Evolutionary conservation across 2,797 vertebrate species (phyloP), one percentile per base, ranked within the genome.

Genomic region (Carapus acus): DNA sequence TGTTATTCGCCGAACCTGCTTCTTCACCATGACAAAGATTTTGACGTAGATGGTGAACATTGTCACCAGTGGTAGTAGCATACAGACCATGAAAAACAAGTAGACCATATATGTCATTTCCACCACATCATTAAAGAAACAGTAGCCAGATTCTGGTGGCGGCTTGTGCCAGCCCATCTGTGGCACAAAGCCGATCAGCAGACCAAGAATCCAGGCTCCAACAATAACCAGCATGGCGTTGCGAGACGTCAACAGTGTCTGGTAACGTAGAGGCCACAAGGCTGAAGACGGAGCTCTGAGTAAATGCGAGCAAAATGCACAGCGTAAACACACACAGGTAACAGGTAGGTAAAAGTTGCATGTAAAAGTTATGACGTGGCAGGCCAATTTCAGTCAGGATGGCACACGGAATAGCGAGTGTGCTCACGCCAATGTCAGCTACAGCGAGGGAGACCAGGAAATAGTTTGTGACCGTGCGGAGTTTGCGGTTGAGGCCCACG

Each of bases 241-340:
- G 8, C 82, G 77, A 2, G 85, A 57, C 0, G 87, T 88, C 85
- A 90, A 85, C 46, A 88, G 70, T 7, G 47, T 58, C 18, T 74
- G 77, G 77, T 91, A 90, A 13, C 76, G 86, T 55, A 90, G 84
- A 2, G 89, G 89, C 83, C 85, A 79, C 62, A 91, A 88, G 68
- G 68, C 89, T 89, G 63, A 91, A 89, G 70, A 90, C 90, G 65
- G 90, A 91, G 71, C 87, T 86, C 74, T 89, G 85, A 0, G 89
- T 90, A 51, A 91, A 76, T 87, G 87, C 88, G 24, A 91, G 88
- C 8, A 91, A 59, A 19, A 87, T 81, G 0, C 88, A 89, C 17
- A 91, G 73, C 89, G 87, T 89, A n/a, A 91, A 74, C 56, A 90
- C 63, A 46, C 90, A 90, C 41, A 89, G 71, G 69, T 85, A n/a